phyloP scores from a whole-genome alignment of 1,140 invertebrate genomes.

The Hesperophylax magnus region DNA sequence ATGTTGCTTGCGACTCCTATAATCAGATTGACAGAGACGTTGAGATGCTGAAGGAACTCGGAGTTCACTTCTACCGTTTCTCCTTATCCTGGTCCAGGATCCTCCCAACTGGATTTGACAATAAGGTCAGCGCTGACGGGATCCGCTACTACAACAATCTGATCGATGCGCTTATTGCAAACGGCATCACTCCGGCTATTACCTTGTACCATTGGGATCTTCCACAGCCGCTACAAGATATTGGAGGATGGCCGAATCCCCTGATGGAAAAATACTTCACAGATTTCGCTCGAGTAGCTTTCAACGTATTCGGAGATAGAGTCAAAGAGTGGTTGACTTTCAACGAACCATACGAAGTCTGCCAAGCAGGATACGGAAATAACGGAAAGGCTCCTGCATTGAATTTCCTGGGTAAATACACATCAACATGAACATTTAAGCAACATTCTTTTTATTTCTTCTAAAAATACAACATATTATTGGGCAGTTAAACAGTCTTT shows the following conservation, averaged over 20 bases:
- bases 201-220: conserved; percentile 61
- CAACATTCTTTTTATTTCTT: no score
- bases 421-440: no score
- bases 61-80: conserved; percentile 67
- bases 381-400: conserved; percentile 63
- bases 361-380: conserved; percentile 57
- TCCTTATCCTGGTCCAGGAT: conserved; percentile 71
- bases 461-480: no score
- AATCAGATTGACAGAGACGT: conserved; percentile 73
- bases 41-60: conserved; percentile 66
- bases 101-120: conserved; percentile 64
- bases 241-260: conserved; percentile 57
- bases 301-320: conserved; percentile 63
- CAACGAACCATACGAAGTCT: conserved; percentile 61
- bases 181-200: conserved; percentile 64
- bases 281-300: conserved; percentile 65
- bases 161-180: conserved; percentile 63
- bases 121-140: conserved; percentile 53
- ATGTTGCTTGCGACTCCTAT: conserved; percentile 76
- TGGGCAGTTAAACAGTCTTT: no score
- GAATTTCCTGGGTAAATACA: conserved; percentile 40
- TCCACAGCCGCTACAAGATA: conserved; percentile 55
- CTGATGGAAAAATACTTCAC: conserved; percentile 64
- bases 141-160: conserved; percentile 57
- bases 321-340: conserved; percentile 62